These are phyloP conservation scores for Drosophila aldrichi DNA, from an alignment of 2,888 invertebrate genomes.

Conservation along the genomic window DNA sequence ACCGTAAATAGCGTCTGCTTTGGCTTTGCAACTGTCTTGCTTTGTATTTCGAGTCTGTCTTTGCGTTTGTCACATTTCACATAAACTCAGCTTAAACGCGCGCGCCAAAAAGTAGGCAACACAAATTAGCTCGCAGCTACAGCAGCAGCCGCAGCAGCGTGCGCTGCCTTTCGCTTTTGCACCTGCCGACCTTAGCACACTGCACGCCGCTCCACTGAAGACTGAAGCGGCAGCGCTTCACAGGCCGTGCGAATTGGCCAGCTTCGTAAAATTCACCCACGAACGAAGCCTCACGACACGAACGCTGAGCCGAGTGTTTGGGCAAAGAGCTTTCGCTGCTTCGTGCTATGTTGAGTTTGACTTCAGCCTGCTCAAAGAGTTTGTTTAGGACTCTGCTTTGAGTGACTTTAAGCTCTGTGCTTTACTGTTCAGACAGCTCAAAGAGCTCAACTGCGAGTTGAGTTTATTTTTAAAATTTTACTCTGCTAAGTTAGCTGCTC, in stretches of 20 bases:
- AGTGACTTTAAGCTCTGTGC: background rate
- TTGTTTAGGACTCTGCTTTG: background rate
- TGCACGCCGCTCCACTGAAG: constrained; percentile 77
- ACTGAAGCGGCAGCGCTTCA: constrained; percentile 61
- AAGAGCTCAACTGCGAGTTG: constrained; percentile 11
- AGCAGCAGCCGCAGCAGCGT: constrained; percentile 13
- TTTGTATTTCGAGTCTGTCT: constrained; percentile 72
- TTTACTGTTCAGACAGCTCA: background rate
- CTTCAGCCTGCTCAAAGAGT: background rate
- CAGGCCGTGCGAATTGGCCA: constrained; percentile 22
- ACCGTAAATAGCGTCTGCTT: constrained; percentile 50
- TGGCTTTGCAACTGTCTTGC: constrained; percentile 22
- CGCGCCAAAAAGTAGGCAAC: constrained; percentile 78
- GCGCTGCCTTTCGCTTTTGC: constrained; percentile 7
- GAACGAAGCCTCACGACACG: constrained; percentile 20
- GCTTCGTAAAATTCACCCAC: constrained; percentile 51
- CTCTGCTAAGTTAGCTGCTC: background rate
- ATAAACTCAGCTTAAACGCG: constrained; percentile 54
- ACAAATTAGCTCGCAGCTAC: constrained; percentile 32
- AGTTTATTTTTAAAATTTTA: background rate
- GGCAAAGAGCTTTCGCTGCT: constrained; percentile 34
- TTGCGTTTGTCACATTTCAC: constrained; percentile 76
- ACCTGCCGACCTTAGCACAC: constrained; percentile 68
- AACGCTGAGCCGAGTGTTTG: constrained; percentile 14
- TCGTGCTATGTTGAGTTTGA: constrained; percentile 21